A percentile compares a stretch with the other conserved stretches of the same genome.
phyloP scores from a whole-genome alignment of 2,113 vertebrate genomes.

The Numenius arquata region DNA sequence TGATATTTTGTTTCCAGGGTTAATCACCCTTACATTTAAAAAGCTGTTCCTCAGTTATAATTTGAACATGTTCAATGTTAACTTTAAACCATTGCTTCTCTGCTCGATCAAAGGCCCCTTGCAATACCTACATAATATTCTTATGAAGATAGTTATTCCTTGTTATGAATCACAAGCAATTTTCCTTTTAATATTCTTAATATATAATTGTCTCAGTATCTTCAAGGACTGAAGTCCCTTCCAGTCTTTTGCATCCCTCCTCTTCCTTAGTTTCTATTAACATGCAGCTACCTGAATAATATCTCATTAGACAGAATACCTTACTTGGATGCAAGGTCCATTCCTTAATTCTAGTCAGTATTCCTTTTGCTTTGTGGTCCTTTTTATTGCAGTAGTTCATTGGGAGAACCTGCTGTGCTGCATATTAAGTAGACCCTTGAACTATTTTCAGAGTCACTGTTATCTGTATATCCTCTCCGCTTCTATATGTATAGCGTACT shows the following conservation, averaged over 20 bases:
- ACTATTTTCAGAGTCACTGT: not conserved
- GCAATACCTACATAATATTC: not conserved
- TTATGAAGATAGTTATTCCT: not conserved
- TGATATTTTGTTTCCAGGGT: not conserved
- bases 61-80: not conserved
- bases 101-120: not conserved
- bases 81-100: not conserved
- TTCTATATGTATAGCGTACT: not conserved
- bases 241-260: not conserved
- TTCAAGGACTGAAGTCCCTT: not conserved
- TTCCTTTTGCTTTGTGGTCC: not conserved
- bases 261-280: not conserved
- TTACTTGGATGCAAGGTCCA: not conserved
- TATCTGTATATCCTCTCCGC: rapidly evolving
- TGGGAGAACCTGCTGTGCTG: not conserved
- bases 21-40: not conserved
- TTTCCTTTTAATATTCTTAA: not conserved
- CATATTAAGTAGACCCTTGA: not conserved
- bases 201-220: not conserved
- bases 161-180: not conserved
- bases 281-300: not conserved
- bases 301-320: not conserved
- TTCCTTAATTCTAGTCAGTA: not conserved
- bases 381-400: not conserved
- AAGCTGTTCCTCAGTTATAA: not conserved